Percentiles rank a stretch among this genome's conserved stretches.
phyloP scores from a whole-genome alignment of 2,113 vertebrate species.

The Coptodon rendalli region DNA sequence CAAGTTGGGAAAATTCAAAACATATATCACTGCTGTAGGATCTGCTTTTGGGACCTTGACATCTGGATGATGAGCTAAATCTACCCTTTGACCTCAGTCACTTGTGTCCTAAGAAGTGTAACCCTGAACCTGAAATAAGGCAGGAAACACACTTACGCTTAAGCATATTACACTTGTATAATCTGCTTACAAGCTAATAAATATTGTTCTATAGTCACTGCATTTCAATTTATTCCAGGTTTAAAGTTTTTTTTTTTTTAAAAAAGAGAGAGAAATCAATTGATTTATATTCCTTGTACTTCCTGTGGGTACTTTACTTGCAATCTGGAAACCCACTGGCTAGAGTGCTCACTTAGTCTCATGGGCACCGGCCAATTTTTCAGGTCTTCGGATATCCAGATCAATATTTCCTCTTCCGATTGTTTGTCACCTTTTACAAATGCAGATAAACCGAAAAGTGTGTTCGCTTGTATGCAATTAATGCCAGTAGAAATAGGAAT shows the following conservation, averaged over 20 bases:
- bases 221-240: neutral
- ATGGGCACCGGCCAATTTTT: neutral
- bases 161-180: neutral
- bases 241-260: neutral
- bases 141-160: neutral
- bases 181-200: neutral
- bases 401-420: neutral
- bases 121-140: neutral
- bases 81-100: neutral
- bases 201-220: neutral
- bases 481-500: neutral
- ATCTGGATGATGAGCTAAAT: neutral
- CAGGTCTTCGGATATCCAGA: neutral
- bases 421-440: neutral
- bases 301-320: neutral
- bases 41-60: neutral
- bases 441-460: neutral
- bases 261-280: neutral
- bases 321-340: neutral
- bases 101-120: neutral
- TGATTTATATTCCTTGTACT: neutral
- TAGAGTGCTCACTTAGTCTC: neutral
- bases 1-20: conserved; percentile 20
- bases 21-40: neutral
- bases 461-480: neutral